phyloP scores from a whole-genome alignment of 2,797 vertebrate genomes.

The Hipposideros larvatus region DNA sequence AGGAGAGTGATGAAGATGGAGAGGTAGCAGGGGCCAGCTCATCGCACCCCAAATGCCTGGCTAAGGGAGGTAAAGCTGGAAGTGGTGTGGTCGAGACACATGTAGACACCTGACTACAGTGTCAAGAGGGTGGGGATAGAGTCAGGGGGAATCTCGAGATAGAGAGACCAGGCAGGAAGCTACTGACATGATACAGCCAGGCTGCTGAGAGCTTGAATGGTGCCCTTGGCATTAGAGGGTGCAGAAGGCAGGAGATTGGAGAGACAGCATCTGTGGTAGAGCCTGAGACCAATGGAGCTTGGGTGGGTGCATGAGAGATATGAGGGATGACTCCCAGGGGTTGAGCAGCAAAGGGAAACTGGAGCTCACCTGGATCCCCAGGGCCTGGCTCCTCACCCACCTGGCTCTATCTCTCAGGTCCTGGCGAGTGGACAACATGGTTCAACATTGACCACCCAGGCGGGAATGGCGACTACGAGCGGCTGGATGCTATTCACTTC shows the following conservation, averaged over 20 bases:
- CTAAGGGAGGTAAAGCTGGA: not conserved
- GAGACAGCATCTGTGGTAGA: not conserved
- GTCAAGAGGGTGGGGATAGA: not conserved
- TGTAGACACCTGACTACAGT: not conserved
- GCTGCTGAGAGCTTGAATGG: not conserved
- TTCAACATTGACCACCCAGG: slow-evolving; percentile 96
- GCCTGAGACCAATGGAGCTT: not conserved
- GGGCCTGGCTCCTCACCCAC: not conserved
- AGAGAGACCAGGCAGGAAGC: not conserved
- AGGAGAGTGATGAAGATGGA: not conserved
- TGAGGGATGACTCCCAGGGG: not conserved
- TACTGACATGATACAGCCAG: not conserved
- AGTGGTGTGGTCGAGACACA: not conserved
- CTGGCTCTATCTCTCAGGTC: slow-evolving; percentile 84
- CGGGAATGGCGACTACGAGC: slow-evolving; percentile 94
- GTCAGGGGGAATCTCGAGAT: not conserved
- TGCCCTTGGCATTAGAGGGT: not conserved
- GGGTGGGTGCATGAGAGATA: not conserved
- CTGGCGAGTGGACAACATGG: slow-evolving; percentile 94
- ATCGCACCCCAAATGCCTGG: not conserved
- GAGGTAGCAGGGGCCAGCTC: not conserved
- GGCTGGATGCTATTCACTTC: slow-evolving; percentile 94
- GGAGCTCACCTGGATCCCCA: not conserved
- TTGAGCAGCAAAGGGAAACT: not conserved
- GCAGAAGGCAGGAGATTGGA: not conserved